A percentile compares a stretch with the other conserved stretches of the same genome.
Evolutionary conservation across 2,113 vertebrate species (phyloP).

Genomic region (Cacatua alba): DNA sequence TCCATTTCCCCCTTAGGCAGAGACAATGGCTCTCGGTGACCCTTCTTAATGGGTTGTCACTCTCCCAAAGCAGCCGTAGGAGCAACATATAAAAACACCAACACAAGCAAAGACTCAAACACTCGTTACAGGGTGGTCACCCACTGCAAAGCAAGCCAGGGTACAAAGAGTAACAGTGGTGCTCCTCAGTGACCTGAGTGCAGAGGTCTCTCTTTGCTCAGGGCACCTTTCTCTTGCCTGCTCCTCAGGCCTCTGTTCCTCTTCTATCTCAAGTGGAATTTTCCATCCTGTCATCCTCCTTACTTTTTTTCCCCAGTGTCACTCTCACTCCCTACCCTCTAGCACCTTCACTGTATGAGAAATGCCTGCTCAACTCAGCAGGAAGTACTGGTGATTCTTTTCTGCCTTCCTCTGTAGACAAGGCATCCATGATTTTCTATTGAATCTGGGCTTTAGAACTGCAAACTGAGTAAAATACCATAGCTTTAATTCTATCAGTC

Average conservation of each 20-base stretch:
- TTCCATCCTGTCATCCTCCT: neutral
- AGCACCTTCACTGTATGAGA: neutral
- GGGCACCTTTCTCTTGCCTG: neutral
- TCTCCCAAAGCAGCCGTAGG: neutral
- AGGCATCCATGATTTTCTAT: neutral
- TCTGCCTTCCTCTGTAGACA: neutral
- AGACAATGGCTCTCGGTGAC: too few relatives aligned
- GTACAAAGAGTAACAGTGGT: neutral
- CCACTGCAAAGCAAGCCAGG: neutral
- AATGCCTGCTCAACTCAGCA: neutral
- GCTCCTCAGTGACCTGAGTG: neutral
- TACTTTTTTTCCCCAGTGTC: neutral
- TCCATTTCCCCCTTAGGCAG: neutral
- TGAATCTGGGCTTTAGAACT: neutral
- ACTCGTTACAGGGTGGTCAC: neutral
- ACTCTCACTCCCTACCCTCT: neutral
- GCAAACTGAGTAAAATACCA: neutral
- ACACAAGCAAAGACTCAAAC: neutral
- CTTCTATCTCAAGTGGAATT: neutral
- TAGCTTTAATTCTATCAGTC: neutral
- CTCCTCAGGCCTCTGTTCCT: too few relatives aligned
- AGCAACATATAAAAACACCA: neutral
- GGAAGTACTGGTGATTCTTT: neutral
- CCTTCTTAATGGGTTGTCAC: neutral
- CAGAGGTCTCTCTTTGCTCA: neutral